phyloP scores from a whole-genome alignment of 2,888 invertebrate species.

The Heliothis peltigera region DNA sequence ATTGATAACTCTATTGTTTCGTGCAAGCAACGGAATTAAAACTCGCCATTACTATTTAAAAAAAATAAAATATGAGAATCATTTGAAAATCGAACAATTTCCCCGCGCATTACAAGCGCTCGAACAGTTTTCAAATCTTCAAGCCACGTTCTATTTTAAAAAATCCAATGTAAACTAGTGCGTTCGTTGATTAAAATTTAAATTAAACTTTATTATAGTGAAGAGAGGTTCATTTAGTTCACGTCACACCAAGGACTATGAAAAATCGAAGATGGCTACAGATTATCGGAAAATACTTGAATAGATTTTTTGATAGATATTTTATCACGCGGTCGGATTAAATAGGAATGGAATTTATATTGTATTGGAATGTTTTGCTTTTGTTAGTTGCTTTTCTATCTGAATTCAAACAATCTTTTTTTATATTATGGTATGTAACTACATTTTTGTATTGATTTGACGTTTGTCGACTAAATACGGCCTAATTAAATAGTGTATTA shows the following conservation, averaged over 20 bases:
- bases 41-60: background rate
- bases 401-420: too few species aligned
- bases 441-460: too few species aligned
- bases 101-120: slow-evolving; percentile 2
- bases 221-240: slow-evolving; percentile 38
- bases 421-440: too few species aligned
- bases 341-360: background rate
- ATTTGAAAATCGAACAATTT: slow-evolving; percentile 8
- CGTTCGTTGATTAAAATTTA: slow-evolving; percentile 59
- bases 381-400: too few species aligned
- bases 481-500: too few species aligned
- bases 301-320: slow-evolving; percentile 20
- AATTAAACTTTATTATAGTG: slow-evolving; percentile 54
- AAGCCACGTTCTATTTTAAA: slow-evolving; percentile 30
- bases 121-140: slow-evolving; percentile 13
- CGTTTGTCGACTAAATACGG: too few species aligned
- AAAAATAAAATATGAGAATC: slow-evolving; percentile 12
- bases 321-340: slow-evolving; percentile 8
- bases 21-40: background rate
- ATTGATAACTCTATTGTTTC: background rate
- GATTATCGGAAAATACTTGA: slow-evolving; percentile 52
- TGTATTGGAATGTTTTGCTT: background rate
- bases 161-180: slow-evolving; percentile 17
- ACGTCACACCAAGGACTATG: slow-evolving; percentile 44
- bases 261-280: slow-evolving; percentile 26